These are phyloP conservation scores for Malurus cyaneus DNA, from an alignment of 2,113 vertebrate genomes.

Conservation along the genomic window DNA sequence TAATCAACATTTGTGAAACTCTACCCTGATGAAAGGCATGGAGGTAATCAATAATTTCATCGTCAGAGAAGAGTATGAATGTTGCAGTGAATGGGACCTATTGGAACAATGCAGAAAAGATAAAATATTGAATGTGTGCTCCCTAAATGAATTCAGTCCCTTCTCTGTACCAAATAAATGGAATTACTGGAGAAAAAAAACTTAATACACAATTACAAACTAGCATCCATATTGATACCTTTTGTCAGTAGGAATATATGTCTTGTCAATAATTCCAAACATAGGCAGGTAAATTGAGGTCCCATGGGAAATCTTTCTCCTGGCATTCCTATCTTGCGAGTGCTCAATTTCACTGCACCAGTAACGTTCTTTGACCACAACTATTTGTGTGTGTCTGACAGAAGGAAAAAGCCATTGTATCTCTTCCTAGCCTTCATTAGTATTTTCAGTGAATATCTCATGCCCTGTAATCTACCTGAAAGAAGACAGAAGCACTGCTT, in stretches of 20 bases:
- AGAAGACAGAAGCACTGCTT: neutral
- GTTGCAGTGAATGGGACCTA: neutral
- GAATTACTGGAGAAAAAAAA: neutral
- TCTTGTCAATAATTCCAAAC: neutral
- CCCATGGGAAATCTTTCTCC: neutral
- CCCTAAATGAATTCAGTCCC: neutral
- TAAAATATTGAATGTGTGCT: neutral
- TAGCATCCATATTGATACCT: neutral
- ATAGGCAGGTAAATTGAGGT: neutral
- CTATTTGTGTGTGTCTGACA: neutral
- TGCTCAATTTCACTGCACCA: neutral
- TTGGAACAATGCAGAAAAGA: neutral
- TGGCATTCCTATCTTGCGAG: neutral
- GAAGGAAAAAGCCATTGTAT: neutral
- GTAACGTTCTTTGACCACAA: neutral
- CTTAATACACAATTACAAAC: neutral
- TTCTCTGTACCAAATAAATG: neutral
- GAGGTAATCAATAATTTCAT: neutral
- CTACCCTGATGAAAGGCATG: neutral
- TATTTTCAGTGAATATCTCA: neutral
- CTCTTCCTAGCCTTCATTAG: neutral
- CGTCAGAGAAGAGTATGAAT: neutral
- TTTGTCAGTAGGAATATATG: neutral
- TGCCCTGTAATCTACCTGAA: neutral
- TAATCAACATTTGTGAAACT: neutral